phyloP scores from a whole-genome alignment of 1,140 invertebrate genomes.

The Pseudomyrmex flavicornis region DNA sequence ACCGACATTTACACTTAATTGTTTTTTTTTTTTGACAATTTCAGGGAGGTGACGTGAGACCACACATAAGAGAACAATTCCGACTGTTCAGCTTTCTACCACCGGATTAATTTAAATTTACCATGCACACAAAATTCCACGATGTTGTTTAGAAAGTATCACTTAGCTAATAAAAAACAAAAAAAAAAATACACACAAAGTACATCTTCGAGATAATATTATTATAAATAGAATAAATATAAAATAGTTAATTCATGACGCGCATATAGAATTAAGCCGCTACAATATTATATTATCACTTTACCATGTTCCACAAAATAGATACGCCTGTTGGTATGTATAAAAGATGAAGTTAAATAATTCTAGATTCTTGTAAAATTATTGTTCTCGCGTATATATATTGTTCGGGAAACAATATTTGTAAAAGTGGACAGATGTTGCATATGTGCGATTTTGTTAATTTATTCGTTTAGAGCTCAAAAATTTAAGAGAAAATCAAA shows the following conservation, averaged over 20 bases:
- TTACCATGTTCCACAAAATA: slow-evolving; percentile 60
- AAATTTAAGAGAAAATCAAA: slow-evolving; percentile 21
- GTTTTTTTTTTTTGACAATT: too few species aligned
- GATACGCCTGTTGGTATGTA: slow-evolving; percentile 59
- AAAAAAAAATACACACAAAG: slow-evolving; percentile 28
- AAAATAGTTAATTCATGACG: slow-evolving; percentile 48
- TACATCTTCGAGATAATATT: slow-evolving; percentile 59
- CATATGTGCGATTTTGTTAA: slow-evolving; percentile 44
- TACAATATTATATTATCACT: slow-evolving; percentile 42
- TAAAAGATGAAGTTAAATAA: slow-evolving; percentile 39
- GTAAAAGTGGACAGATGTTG: neutral
- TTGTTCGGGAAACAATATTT: slow-evolving; percentile 2
- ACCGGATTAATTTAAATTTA: slow-evolving; percentile 88
- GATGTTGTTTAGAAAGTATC: slow-evolving; percentile 14
- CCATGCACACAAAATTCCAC: slow-evolving; percentile 57
- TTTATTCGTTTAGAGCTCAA: slow-evolving; percentile 16
- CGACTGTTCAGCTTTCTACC: slow-evolving; percentile 95
- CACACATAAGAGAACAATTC: slow-evolving; percentile 95
- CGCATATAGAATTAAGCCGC: slow-evolving; percentile 36
- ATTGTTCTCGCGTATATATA: slow-evolving; percentile 25
- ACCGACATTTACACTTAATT: too few species aligned
- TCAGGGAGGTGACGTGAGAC: slow-evolving; percentile 96
- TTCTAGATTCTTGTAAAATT: slow-evolving; percentile 32
- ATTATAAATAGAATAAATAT: slow-evolving; percentile 55
- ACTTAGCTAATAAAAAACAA: slow-evolving; percentile 24